Evolutionary conservation across 2,888 invertebrate species (phyloP).

Genomic region (Aporophyla nigra): DNA sequence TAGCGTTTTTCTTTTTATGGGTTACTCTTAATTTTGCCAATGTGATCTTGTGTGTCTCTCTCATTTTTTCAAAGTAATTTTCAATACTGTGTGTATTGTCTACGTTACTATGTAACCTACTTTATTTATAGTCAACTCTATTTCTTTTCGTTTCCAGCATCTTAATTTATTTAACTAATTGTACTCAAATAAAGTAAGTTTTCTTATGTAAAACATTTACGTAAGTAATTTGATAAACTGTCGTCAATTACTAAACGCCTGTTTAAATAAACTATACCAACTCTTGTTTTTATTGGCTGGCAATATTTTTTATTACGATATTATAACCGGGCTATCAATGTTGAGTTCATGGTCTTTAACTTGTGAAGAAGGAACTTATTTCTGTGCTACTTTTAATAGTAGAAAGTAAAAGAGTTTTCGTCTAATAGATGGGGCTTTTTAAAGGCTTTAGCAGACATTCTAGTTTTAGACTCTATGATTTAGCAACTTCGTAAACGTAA

Average conservation of each 20-base stretch:
- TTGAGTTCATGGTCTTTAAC: conserved; percentile 12
- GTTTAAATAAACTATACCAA: conserved; percentile 8
- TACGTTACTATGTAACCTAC: too few species aligned
- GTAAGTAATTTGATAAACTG: background rate
- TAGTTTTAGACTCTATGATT: too few species aligned
- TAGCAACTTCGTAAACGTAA: too few species aligned
- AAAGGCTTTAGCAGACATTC: too few species aligned
- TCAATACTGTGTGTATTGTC: too few species aligned
- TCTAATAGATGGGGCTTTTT: too few species aligned
- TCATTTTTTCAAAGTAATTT: too few species aligned
- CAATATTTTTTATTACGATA: conserved; percentile 12
- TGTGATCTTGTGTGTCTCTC: too few species aligned
- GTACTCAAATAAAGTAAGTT: background rate
- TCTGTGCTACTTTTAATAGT: too few species aligned
- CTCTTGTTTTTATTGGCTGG: conserved; percentile 23
- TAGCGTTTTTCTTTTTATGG: too few species aligned
- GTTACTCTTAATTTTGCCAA: too few species aligned
- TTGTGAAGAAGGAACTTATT: background rate
- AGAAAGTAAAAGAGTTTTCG: too few species aligned
- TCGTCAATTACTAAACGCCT: conserved; percentile 27
- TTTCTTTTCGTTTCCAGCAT: background rate
- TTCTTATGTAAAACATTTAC: conserved; percentile 6
- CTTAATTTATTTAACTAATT: background rate
- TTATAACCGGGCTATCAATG: conserved; percentile 10
- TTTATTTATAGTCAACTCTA: background rate